Evolutionary conservation across 2,888 invertebrate species (phyloP).

Genomic region (Rhamnusium bicolor): DNA sequence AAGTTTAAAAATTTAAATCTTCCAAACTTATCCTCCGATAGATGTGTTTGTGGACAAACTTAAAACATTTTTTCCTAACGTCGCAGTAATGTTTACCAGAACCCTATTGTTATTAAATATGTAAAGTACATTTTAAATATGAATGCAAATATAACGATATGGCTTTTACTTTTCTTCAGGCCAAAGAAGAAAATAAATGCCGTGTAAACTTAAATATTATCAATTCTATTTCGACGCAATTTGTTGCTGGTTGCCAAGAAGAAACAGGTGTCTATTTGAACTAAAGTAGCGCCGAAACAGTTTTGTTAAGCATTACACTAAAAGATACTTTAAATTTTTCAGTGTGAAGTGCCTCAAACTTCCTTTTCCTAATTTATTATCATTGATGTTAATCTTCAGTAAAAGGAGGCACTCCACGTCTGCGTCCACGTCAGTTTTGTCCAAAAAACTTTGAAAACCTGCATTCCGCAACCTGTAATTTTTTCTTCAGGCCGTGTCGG

Average conservation of each 20-base stretch:
- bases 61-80: not conserved
- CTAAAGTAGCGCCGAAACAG: not conserved
- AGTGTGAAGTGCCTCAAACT: not conserved
- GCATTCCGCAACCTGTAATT: not conserved
- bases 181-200: not conserved
- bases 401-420: constrained; percentile 50
- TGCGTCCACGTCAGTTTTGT: constrained; percentile 40
- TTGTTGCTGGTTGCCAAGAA: not conserved
- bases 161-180: not conserved
- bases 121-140: not conserved
- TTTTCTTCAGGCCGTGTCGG: not conserved
- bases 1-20: not conserved
- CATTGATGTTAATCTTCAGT: not conserved
- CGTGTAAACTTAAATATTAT: not conserved
- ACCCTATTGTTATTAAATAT: not conserved
- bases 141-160: not conserved
- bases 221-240: not conserved
- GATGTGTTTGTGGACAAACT: not conserved
- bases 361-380: not conserved
- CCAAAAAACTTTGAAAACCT: not conserved
- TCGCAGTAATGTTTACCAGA: not conserved
- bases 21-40: not conserved
- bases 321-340: no score
- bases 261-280: not conserved
- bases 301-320: not conserved